Base-by-base conservation (phyloP, 2,113 vertebrate genomes). In the Poicephalus meyeri region DNA sequence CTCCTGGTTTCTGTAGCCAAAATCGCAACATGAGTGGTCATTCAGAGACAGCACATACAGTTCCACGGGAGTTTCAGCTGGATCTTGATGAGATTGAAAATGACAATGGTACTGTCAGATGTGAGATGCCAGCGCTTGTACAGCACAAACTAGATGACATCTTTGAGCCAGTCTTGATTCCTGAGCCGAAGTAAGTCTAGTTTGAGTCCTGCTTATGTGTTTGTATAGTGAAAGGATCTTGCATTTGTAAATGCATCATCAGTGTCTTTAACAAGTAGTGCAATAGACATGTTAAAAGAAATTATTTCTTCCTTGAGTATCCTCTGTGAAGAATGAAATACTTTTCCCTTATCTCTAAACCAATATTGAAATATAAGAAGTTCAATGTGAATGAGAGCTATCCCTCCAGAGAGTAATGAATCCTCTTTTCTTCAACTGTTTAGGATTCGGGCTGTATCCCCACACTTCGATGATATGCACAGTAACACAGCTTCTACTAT, bases 141-240 rank as follows among this genome's bases (percentile, higher is more conserved):
- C 99, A 99, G 91, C 99, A 99, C 98, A 99, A 99, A 92, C 98
- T 99, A 88, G 99, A 99, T 85, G 99, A 99, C 94, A 99, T 99
- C 89, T 98, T 99, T 97, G 99, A 99, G 88, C 99, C 99, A 2
- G 98, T 99, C 91, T 97, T 98, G 96, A 99, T 99, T 97, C 99
- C 99, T 37, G 99, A 99, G 89, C 99, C 98, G 66, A 99, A 99
- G 99, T 99, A 97, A 98, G 98, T 98, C 58, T 35, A 42, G 5
- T 52, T 86, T 16, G 18, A 53, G 11, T 93, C 88, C 19, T 77
- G 11, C 6, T 56, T 46, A 24, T 4, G 2, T 16, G 6, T 35
- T 72, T 50, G 76, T 33, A 3, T 33, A 73, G 13, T n/a, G 41
- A 58, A 41, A 66, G 24, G 17, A 33, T 73, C 29, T 50, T 66